Conservation (phyloP, 1,140 invertebrate species). For the Dendrolimus kikuchii region DNA sequence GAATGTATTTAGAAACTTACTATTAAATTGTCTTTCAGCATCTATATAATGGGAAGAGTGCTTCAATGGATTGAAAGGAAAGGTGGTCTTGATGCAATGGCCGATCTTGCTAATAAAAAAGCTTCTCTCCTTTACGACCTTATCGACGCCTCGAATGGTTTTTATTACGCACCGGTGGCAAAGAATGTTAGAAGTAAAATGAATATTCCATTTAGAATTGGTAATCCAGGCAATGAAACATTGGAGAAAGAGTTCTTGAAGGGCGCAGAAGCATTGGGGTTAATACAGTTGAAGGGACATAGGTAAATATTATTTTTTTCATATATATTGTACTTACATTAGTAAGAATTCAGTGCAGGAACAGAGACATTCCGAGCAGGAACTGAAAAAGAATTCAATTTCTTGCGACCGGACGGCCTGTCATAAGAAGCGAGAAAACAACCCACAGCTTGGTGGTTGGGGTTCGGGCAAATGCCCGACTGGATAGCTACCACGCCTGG, state of each 20-base stretch:
- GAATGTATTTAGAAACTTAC: neutral
- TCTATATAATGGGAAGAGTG: constrained; percentile 93
- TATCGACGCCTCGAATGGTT: constrained; percentile 90
- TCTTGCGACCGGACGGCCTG: too few species aligned
- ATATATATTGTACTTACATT: neutral
- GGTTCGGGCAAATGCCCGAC: too few species aligned
- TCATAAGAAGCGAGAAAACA: too few species aligned
- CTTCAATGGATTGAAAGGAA: constrained; percentile 93
- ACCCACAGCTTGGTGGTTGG: too few species aligned
- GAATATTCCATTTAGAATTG: constrained; percentile 95
- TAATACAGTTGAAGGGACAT: constrained; percentile 96
- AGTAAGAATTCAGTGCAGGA: too few species aligned
- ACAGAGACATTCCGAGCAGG: too few species aligned
- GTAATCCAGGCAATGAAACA: constrained; percentile 78
- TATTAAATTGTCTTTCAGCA: constrained; percentile 75
- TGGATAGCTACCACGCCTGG: too few species aligned
- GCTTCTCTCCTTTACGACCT: constrained; percentile 86
- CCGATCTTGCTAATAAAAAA: constrained; percentile 79
- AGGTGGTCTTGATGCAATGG: constrained; percentile 91
- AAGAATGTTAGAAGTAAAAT: constrained; percentile 82
- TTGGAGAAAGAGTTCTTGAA: constrained; percentile 91
- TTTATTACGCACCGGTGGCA: constrained; percentile 87
- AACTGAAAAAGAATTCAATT: too few species aligned
- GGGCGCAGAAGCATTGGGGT: constrained; percentile 81
- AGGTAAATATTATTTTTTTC: constrained; percentile 71